These are phyloP conservation scores for Corythornis vintsioides DNA, from an alignment of 2,113 vertebrate species.

Conservation along the genomic window DNA sequence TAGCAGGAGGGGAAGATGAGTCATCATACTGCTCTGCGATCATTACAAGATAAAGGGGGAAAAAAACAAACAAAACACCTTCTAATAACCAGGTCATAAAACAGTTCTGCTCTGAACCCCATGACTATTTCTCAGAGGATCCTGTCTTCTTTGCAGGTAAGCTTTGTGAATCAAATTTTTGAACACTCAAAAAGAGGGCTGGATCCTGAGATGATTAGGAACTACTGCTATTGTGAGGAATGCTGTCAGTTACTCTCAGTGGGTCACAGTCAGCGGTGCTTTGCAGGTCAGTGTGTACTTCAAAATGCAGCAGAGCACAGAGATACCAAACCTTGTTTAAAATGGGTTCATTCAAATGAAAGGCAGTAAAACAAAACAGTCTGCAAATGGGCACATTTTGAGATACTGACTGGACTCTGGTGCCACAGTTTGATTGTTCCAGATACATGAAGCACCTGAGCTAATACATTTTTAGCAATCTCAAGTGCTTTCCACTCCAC, in stretches of 20 bases:
- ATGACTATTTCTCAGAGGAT: neutral
- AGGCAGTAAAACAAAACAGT: slow-evolving; percentile 11
- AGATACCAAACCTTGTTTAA: neutral
- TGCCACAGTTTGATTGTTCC: neutral
- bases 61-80: neutral
- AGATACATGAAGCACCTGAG: neutral
- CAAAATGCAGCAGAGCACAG: neutral
- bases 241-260: neutral
- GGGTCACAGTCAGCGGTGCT: neutral
- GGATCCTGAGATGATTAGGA: neutral
- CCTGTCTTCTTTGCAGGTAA: neutral
- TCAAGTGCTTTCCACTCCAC: slow-evolving; percentile 22
- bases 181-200: neutral
- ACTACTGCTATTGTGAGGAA: neutral
- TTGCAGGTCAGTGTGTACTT: neutral
- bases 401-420: neutral
- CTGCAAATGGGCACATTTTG: neutral
- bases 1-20: neutral
- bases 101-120: neutral
- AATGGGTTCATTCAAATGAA: neutral
- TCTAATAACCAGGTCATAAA: neutral
- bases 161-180: neutral
- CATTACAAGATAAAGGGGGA: neutral
- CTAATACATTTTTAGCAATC: neutral
- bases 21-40: neutral